Evolutionary conservation across 2,888 invertebrate genomes (phyloP).

Genomic region (Polylopha cassiicola): DNA sequence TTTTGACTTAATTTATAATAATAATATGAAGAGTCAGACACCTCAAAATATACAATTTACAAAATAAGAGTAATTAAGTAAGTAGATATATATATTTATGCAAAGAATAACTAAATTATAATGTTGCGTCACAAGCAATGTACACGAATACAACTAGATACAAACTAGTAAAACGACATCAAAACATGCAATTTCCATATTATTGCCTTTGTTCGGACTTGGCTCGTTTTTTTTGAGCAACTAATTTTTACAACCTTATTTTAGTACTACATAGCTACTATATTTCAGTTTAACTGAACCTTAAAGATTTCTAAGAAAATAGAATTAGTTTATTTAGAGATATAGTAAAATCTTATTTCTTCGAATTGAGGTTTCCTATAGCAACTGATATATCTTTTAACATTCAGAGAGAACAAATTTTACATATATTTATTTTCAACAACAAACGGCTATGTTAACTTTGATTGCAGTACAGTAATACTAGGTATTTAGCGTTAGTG

Average conservation of each 20-base stretch:
- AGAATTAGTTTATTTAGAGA: too few relatives aligned
- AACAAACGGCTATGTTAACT: constrained; percentile 11
- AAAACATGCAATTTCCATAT: constrained; percentile 16
- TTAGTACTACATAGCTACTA: not conserved
- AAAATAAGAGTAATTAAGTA: constrained; percentile 11
- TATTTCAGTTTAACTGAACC: constrained; percentile 3
- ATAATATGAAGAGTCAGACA: too few relatives aligned
- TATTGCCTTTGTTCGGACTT: constrained; percentile 39
- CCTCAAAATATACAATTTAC: too few relatives aligned
- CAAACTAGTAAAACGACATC: constrained; percentile 6
- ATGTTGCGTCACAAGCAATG: too few relatives aligned
- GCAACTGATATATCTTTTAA: too few relatives aligned
- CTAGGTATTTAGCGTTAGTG: constrained; percentile 15
- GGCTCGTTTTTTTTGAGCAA: constrained; percentile 33
- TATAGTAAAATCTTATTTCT: too few relatives aligned
- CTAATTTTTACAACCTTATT: constrained; percentile 28
- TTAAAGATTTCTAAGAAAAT: too few relatives aligned
- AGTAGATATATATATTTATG: constrained; percentile 12
- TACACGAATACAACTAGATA: constrained; percentile 1
- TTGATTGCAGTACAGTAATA: constrained; percentile 14
- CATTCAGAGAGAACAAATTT: too few relatives aligned
- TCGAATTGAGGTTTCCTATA: too few relatives aligned
- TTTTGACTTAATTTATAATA: too few relatives aligned
- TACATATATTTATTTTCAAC: not conserved
- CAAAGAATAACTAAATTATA: too few relatives aligned